Evolutionary conservation across 2,113 vertebrate species (phyloP), one percentile per base, ranked within the genome.

Genomic region (Theropithecus gelada): DNA sequence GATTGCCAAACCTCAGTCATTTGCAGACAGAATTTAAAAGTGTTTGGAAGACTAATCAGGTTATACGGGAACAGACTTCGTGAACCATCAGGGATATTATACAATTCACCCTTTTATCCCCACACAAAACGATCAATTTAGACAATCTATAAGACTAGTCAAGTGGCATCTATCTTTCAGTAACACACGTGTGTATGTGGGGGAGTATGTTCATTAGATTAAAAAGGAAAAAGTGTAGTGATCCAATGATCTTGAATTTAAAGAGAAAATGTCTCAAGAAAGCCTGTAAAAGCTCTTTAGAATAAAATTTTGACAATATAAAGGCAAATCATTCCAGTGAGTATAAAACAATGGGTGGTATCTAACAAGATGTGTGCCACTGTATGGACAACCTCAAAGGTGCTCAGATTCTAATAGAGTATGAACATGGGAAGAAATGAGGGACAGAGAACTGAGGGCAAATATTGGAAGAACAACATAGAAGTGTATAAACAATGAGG

Each of bases 1-100:
- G 55, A 68, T 8, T 57, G 83, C 20, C 92, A 89, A 93, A 94
- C 1, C 22, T 88, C 48, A 52, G 52, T 90, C 73, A 93, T 61
- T 68, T 96, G 45, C 14, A 89, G 48, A 72, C 35, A 91, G 40
- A 88, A 94, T 83, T 89, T 75, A 25, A 91, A 90, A 93, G 64
- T 35, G n/a, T 43, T 92, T 70, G 87, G 55, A 87, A 87, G 61
- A 59, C n/a, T 80, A 75, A 61, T 87, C n/a, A 93, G 59, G 32
- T 89, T 96, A 87, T 13, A 38, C 10, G 23, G 22, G 78, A 52
- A 92, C 38, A 92, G 52, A 59, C 2, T 48, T 87, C 43, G 13
- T 81, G 12, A 93, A 83, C 14, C 27, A 76, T 45, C 43, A 64
- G 12, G 70, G 12, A 61, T 84, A 40, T 61, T 75, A 40, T n/a